phyloP scores from a whole-genome alignment of 2,888 invertebrate genomes.

The Tenthredo distinguenda region DNA sequence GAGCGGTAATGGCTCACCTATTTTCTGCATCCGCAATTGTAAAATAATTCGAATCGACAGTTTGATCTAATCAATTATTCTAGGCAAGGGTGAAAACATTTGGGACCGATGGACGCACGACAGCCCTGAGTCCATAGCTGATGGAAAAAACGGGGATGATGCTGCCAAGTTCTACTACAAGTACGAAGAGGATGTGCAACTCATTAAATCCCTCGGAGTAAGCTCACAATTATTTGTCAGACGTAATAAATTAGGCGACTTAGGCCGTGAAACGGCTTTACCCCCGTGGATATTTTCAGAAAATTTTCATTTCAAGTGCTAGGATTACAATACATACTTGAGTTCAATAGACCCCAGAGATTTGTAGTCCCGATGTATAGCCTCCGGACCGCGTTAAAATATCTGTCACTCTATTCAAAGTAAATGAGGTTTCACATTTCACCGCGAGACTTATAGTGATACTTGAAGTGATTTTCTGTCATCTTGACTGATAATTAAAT shows the following conservation, averaged over 20 bases:
- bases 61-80: neutral
- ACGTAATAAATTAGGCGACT: conserved; percentile 19
- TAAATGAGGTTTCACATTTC: neutral
- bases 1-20: conserved; percentile 65
- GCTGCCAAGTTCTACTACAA: neutral
- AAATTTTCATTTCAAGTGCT: conserved; percentile 73
- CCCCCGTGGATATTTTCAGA: conserved; percentile 73
- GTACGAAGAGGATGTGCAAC: neutral
- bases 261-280: neutral
- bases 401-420: neutral
- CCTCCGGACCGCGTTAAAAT: neutral
- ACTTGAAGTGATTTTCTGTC: neutral
- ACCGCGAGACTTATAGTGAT: too few species aligned
- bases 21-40: too few species aligned
- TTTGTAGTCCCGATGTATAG: neutral
- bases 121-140: neutral
- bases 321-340: conserved; percentile 64
- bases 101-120: neutral
- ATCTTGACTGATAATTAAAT: neutral
- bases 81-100: neutral
- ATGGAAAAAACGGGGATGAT: neutral
- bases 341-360: neutral
- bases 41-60: neutral
- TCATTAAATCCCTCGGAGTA: neutral
- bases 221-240: neutral